phyloP scores from a whole-genome alignment of 1,140 invertebrate species.

The Megalonaias nervosa region DNA sequence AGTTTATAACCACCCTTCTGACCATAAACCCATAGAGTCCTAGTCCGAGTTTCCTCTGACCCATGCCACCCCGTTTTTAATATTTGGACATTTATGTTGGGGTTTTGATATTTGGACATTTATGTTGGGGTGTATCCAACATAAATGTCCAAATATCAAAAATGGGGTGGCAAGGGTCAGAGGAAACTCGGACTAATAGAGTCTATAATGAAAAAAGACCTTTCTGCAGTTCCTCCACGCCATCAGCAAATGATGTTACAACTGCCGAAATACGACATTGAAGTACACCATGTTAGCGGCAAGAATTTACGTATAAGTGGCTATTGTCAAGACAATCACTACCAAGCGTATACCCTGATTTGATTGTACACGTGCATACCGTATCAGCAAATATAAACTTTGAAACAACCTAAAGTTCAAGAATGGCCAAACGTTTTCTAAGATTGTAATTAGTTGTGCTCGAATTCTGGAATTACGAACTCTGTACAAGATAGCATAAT shows the following conservation, averaged over 20 bases:
- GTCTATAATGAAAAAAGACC: constrained; percentile 35
- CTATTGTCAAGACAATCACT: constrained; percentile 40
- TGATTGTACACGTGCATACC: neutral
- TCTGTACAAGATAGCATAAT: constrained; percentile 5
- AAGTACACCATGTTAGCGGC: constrained; percentile 52
- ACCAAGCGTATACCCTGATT: neutral
- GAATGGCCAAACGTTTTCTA: constrained; percentile 21
- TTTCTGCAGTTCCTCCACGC: constrained; percentile 28
- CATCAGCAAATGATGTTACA: constrained; percentile 52
- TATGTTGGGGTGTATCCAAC: too few species aligned
- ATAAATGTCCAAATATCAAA: too few species aligned
- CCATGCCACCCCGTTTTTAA: too few species aligned
- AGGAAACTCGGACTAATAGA: constrained; percentile 39
- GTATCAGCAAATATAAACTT: neutral
- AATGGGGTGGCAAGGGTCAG: too few species aligned
- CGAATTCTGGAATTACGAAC: constrained; percentile 27
- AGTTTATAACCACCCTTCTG: too few species aligned
- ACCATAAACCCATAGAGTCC: too few species aligned
- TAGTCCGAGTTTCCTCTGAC: too few species aligned
- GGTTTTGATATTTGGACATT: too few species aligned
- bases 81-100: too few species aligned
- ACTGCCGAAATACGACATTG: constrained; percentile 67
- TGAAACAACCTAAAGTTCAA: constrained; percentile 20
- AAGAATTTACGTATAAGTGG: constrained; percentile 70
- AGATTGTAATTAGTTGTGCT: neutral